These are phyloP conservation scores for Ectemnius continuus DNA, from an alignment of 2,888 invertebrate genomes.

Conservation along the genomic window DNA sequence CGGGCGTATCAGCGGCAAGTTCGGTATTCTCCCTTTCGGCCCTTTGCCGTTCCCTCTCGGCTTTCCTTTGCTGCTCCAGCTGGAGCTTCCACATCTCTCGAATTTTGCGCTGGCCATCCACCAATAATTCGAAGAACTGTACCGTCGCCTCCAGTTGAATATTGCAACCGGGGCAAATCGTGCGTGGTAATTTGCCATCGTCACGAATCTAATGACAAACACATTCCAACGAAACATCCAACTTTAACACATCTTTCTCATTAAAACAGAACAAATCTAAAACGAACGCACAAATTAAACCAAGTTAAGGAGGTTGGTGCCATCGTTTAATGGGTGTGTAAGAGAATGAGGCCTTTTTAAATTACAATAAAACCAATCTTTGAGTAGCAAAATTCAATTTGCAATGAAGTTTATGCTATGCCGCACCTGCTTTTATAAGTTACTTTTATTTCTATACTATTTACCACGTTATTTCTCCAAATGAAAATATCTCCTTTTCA, in stretches of 20 bases:
- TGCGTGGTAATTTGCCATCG: constrained; percentile 85
- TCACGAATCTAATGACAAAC: constrained; percentile 81
- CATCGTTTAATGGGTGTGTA: too few relatives aligned
- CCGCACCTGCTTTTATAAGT: too few relatives aligned
- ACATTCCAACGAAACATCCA: constrained; percentile 17
- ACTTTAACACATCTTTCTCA: background rate
- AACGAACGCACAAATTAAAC: too few relatives aligned
- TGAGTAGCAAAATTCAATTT: too few relatives aligned
- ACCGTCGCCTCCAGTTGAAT: constrained; percentile 87
- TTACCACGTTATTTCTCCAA: too few relatives aligned
- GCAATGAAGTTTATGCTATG: too few relatives aligned
- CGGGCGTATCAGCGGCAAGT: constrained; percentile 49
- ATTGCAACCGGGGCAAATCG: constrained; percentile 88
- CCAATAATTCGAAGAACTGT: constrained; percentile 86
- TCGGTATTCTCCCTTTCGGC: constrained; percentile 63
- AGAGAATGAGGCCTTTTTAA: too few relatives aligned
- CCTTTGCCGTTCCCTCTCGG: constrained; percentile 70
- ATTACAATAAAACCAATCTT: too few relatives aligned
- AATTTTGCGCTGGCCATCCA: constrained; percentile 84
- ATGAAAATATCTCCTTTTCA: too few relatives aligned
- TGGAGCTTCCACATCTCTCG: constrained; percentile 79
- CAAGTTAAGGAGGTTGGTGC: too few relatives aligned
- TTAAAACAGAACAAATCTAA: too few relatives aligned
- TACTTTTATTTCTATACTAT: too few relatives aligned
- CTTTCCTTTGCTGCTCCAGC: constrained; percentile 75